A percentile compares a stretch with the other conserved stretches of the same genome.
phyloP scores from a whole-genome alignment of 2,113 vertebrate genomes.

The Sturnus vulgaris region DNA sequence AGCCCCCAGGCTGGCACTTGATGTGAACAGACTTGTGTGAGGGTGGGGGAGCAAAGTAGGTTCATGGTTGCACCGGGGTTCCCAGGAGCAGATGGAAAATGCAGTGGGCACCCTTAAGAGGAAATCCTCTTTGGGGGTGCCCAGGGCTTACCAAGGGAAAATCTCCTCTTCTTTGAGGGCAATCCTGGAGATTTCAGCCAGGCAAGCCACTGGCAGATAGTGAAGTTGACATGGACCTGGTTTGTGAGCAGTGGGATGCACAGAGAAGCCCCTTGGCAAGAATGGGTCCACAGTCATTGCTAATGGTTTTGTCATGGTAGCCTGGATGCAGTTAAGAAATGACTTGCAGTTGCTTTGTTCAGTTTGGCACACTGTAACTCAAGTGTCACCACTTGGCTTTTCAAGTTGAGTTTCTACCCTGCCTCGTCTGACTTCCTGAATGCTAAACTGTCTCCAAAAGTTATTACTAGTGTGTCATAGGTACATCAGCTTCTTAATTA shows the following conservation, averaged over 20 bases:
- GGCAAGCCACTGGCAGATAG: background rate
- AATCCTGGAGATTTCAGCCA: background rate
- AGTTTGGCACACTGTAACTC: background rate
- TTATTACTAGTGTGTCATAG: background rate
- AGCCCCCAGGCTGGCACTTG: background rate
- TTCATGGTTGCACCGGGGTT: fast-evolving
- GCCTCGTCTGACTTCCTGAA: background rate
- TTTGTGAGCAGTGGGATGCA: background rate
- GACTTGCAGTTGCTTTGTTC: background rate
- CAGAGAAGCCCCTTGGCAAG: background rate
- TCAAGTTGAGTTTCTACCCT: background rate
- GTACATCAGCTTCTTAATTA: background rate
- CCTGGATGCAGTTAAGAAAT: background rate
- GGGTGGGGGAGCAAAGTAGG: background rate
- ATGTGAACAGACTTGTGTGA: fast-evolving
- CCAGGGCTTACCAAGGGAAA: background rate
- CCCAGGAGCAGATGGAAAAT: background rate
- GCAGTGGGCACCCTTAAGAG: background rate
- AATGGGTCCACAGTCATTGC: background rate
- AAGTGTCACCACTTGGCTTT: background rate
- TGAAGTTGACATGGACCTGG: background rate
- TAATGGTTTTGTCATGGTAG: background rate
- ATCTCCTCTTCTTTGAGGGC: background rate
- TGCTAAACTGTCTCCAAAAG: background rate
- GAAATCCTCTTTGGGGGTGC: background rate